These are phyloP conservation scores for Dermochelys coriacea DNA, from an alignment of 2,797 vertebrate species.

Conservation along the genomic window DNA sequence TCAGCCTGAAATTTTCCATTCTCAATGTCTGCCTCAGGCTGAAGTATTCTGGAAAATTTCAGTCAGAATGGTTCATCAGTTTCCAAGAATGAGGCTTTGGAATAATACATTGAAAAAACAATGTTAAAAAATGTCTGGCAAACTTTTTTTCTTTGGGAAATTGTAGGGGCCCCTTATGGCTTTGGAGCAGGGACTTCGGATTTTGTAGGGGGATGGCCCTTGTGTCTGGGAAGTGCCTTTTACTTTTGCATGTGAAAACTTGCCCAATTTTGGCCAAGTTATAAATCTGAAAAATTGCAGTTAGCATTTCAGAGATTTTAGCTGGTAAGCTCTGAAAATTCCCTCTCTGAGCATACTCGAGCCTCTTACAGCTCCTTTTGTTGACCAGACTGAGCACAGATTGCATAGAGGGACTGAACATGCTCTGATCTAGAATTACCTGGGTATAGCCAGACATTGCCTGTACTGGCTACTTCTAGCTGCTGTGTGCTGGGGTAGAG, in stretches of 20 bases:
- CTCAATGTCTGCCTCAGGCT: not conserved
- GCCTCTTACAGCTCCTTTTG: not conserved
- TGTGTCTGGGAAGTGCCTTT: not conserved
- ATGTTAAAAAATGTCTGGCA: not conserved
- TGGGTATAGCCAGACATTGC: not conserved
- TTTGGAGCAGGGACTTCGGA: not conserved
- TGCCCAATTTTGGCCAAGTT: not conserved
- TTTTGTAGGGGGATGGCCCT: not conserved
- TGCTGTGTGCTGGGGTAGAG: not conserved
- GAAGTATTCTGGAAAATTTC: not conserved
- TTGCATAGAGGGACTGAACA: not conserved
- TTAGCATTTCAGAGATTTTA: not conserved
- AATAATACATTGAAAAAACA: not conserved
- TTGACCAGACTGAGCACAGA: not conserved
- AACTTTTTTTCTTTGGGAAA: not conserved
- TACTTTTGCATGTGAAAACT: not conserved
- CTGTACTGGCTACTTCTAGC: not conserved
- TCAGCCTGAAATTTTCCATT: not conserved
- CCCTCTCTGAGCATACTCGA: not conserved
- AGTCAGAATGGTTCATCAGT: not conserved
- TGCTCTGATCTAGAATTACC: not conserved
- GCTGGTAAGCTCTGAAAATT: not conserved
- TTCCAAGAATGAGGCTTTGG: not conserved
- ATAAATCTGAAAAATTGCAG: not conserved
- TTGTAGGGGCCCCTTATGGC: not conserved